phyloP scores from a whole-genome alignment of 2,888 invertebrate genomes.

The Drosophila mercatorum region DNA sequence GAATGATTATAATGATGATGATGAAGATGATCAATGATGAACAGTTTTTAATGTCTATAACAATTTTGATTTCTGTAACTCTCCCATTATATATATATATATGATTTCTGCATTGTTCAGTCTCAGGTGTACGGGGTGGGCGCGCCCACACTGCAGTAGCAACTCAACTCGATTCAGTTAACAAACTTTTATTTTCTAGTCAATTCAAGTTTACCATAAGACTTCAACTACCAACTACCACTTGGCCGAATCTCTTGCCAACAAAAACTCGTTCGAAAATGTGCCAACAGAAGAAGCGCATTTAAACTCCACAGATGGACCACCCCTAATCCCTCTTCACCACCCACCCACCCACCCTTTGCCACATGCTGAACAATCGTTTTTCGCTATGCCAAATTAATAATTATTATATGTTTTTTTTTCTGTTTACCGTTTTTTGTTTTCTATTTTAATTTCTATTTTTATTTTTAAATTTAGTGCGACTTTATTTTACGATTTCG shows the following conservation, averaged over 20 bases:
- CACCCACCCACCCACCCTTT: slow-evolving; percentile 7
- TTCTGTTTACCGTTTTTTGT: slow-evolving; percentile 19
- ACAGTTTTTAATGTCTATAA: slow-evolving; percentile 52
- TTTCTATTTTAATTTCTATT: slow-evolving; percentile 35
- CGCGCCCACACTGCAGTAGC: not conserved
- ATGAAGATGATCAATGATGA: slow-evolving; percentile 29
- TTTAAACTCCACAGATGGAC: slow-evolving; percentile 9
- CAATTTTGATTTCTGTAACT: slow-evolving; percentile 38
- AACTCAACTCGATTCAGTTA: slow-evolving; percentile 3
- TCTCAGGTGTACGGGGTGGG: slow-evolving; percentile 14
- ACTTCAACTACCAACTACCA: slow-evolving; percentile 32
- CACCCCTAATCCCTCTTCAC: no score
- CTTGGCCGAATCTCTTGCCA: slow-evolving; percentile 43
- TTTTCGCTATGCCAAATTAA: slow-evolving; percentile 34
- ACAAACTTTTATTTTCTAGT: slow-evolving; percentile 58
- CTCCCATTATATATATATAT: slow-evolving; percentile 11
- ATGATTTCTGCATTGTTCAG: slow-evolving; percentile 37
- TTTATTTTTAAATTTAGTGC: slow-evolving; percentile 40
- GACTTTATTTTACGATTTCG: slow-evolving; percentile 55
- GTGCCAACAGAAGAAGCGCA: slow-evolving; percentile 23
- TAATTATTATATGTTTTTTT: slow-evolving; percentile 27
- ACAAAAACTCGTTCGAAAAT: slow-evolving; percentile 12
- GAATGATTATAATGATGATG: slow-evolving; percentile 18
- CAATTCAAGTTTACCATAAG: slow-evolving; percentile 47
- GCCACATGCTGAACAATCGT: slow-evolving; percentile 43